A percentile compares a stretch with the other conserved stretches of the same genome.
Conservation (phyloP, 2,797 vertebrate genomes). For the Schizopygopsis malacanthus region DNA sequence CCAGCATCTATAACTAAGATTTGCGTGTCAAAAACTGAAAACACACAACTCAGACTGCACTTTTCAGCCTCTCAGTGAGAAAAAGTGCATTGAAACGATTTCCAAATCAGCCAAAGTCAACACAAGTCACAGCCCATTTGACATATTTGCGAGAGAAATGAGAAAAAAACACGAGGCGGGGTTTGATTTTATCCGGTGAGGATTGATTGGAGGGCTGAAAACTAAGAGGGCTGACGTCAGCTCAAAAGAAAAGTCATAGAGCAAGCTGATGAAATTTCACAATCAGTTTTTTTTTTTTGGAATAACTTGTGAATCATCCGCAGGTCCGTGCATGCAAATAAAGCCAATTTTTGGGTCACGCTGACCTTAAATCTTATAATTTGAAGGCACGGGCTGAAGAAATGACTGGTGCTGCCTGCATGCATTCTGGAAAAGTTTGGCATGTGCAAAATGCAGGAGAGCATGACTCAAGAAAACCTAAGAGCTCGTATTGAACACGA, state of each 20-base stretch:
- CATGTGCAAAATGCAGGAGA: conserved; percentile 34
- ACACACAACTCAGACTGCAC: background rate
- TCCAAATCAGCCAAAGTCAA: background rate
- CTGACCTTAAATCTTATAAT: background rate
- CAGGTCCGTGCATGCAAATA: background rate
- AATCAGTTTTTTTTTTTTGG: background rate
- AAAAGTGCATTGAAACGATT: background rate
- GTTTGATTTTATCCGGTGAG: background rate
- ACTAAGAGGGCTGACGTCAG: background rate
- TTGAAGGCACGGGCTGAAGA: background rate
- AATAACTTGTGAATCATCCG: background rate
- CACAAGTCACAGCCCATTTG: background rate
- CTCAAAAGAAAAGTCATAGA: background rate
- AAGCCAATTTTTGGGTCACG: background rate
- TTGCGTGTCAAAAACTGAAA: conserved; percentile 17
- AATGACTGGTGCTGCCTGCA: conserved; percentile 31
- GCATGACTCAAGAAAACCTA: conserved; percentile 50
- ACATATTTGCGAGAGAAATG: background rate
- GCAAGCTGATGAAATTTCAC: background rate
- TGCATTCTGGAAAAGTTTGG: conserved; percentile 27
- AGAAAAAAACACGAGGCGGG: background rate
- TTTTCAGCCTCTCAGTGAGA: conserved; percentile 2
- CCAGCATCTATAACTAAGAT: conserved; percentile 19
- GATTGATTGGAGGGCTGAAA: conserved; percentile 19
- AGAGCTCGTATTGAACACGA: conserved; percentile 50